Evolutionary conservation across 2,797 vertebrate species (phyloP).

Genomic region (Argentina silus): DNA sequence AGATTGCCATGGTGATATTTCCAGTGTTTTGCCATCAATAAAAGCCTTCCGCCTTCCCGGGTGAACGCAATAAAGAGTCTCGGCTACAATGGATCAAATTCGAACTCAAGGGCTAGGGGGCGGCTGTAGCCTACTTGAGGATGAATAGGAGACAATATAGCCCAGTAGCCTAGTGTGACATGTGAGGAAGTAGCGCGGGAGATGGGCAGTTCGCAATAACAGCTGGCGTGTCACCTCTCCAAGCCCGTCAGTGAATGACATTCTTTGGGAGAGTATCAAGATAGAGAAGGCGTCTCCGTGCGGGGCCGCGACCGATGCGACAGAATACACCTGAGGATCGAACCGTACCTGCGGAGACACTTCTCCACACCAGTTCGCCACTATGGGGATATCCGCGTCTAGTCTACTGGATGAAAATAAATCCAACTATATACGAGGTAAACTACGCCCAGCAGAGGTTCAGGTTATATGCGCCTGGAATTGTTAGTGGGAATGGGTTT

Average conservation of each 20-base stretch:
- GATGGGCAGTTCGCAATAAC: background rate
- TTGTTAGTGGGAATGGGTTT: too few species aligned
- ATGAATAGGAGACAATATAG: too few species aligned
- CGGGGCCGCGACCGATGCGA: background rate
- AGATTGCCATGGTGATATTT: too few species aligned
- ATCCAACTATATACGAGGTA: slow-evolving; percentile 78
- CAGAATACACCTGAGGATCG: background rate
- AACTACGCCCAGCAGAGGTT: background rate
- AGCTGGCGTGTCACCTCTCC: background rate
- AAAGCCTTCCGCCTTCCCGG: too few species aligned
- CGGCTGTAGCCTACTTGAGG: too few species aligned
- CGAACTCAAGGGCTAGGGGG: too few species aligned
- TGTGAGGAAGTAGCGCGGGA: slow-evolving; percentile 37
- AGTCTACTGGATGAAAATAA: slow-evolving; percentile 77
- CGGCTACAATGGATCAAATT: too few species aligned
- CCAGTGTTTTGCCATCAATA: too few species aligned
- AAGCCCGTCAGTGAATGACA: slow-evolving; percentile 1
- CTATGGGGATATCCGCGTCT: slow-evolving; percentile 75
- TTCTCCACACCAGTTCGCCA: background rate
- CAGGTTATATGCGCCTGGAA: too few species aligned
- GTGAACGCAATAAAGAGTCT: too few species aligned
- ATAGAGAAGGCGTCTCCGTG: background rate
- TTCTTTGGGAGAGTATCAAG: background rate
- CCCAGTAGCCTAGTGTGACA: too few species aligned
- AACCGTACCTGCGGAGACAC: background rate